Evolutionary conservation across 2,797 vertebrate species (phyloP), one percentile per base, ranked within the genome.

Genomic region (Amazona ochrocephala): DNA sequence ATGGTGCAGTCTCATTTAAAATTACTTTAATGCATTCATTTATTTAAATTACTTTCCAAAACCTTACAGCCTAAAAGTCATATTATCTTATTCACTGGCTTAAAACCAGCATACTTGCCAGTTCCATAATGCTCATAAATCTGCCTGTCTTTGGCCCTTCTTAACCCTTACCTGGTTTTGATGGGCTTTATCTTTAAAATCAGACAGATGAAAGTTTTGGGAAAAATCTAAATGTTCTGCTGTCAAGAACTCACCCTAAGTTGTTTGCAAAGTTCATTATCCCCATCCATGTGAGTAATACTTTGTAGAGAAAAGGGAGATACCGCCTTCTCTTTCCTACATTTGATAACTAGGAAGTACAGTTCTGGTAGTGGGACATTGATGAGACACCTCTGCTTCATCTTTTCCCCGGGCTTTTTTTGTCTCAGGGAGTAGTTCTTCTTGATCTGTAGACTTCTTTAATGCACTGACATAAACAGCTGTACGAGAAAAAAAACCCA

Each of bases 41-140:
- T 78, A 41, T 94, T 90, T 60, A 95, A 94, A 93, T 75, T 13
- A 82, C 23, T 76, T 95, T 95, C 67, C 66, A 56, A 89, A 81
- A 64, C 24, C 54, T 92, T 87, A 47, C 34, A 66, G 82, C 72
- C 75, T 92, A 42, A 80, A 90, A 91, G 11, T 60, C 93, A 29
- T 84, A 84, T 76, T 37, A 68, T 58, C 77, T 94, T 78, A 50
- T 60, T 92, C 90, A 2, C 62, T 92, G 45, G 14, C 51, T 76
- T 75, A 90, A 93, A 87, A 16, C 11, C 39, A 93, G 53, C 8
- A 53, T 27, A 47, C 16, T 71, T 94, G 12, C 15, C 10, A 76
- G 39, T 68, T 91, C 10, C 7, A 65, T 78, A 74, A 39, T 26
- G 8, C 16, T 82, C 14, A 34, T 41, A 70, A 48, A 30, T 45